Evolutionary conservation across 2,888 invertebrate species (phyloP).

Genomic region (Cistogaster globosa): DNA sequence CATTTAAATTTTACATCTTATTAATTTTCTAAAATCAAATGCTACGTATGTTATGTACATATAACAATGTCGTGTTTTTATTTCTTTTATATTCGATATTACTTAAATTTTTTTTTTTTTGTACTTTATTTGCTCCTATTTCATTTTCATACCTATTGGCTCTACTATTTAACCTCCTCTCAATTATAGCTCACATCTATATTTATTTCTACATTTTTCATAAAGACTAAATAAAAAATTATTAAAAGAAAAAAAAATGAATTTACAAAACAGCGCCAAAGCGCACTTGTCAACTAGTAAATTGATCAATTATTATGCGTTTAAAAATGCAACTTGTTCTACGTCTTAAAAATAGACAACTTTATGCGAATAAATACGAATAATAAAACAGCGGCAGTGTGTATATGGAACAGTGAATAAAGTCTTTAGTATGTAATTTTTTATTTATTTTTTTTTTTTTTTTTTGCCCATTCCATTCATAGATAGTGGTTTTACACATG

Average conservation of each 20-base stretch:
- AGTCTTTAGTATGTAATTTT: conserved; percentile 63
- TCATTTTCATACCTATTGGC: conserved; percentile 19
- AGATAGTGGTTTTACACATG: conserved; percentile 38
- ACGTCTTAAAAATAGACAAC: conserved; percentile 46
- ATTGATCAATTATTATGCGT: conserved; percentile 82
- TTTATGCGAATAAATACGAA: conserved; percentile 18
- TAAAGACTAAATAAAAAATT: conserved; percentile 7
- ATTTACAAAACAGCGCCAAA: conserved; percentile 61
- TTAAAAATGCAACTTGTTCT: conserved; percentile 75
- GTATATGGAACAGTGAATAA: background rate
- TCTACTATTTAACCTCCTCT: background rate
- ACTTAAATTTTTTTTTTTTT: too few species aligned
- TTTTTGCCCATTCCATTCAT: conserved; percentile 49
- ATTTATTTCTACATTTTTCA: conserved; percentile 35
- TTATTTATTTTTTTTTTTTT: conserved; percentile 37
- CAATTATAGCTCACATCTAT: conserved; percentile 9
- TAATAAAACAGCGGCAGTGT: background rate
- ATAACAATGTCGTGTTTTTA: too few species aligned
- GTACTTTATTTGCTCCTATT: background rate
- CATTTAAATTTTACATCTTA: too few species aligned
- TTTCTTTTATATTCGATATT: too few species aligned
- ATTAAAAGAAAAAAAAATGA: conserved; percentile 9
- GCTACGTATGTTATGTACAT: too few species aligned
- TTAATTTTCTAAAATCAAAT: too few species aligned
- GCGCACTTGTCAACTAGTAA: conserved; percentile 77